A percentile compares a stretch with the other conserved stretches of the same genome.
Conservation (phyloP, 64 coral and sea anemone genomes). For the Dendronephthya gigantea region DNA sequence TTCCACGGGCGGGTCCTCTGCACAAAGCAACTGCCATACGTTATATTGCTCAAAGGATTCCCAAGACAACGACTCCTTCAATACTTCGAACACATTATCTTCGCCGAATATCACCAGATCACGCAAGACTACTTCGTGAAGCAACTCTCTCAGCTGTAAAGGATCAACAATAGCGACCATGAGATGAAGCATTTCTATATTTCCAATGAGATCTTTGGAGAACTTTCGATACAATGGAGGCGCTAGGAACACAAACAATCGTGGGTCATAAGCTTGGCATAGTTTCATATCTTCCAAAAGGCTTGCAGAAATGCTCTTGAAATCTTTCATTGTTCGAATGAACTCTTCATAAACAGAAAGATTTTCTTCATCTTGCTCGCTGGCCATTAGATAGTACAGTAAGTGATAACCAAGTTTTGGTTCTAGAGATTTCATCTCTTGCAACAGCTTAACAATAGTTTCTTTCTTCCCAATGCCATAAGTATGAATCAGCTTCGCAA, state of each 20-base stretch:
- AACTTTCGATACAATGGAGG: conserved; percentile 92
- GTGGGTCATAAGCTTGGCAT: conserved; percentile 73
- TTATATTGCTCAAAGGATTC: conserved; percentile 91
- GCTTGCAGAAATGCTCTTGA: conserved; percentile 55
- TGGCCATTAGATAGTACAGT: conserved; percentile 83
- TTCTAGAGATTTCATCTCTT: conserved; percentile 59
- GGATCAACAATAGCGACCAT: conserved; percentile 81
- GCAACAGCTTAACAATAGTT: conserved; percentile 57
- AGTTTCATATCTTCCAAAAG: conserved; percentile 80
- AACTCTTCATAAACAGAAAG: conserved; percentile 98
- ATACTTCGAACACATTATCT: conserved; percentile 53
- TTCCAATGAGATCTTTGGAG: conserved; percentile 75
- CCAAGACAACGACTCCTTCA: conserved; percentile 62
- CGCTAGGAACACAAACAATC: conserved; percentile 72
- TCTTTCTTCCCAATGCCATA: conserved; percentile 80
- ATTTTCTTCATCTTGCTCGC: conserved; percentile 62
- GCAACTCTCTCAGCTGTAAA: conserved; percentile 63
- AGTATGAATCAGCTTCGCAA: conserved; percentile 2
- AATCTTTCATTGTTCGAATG: conserved; percentile 55
- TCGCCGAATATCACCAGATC: conserved; percentile 94
- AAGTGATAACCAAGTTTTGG: conserved; percentile 86
- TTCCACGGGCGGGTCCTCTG: conserved; percentile 75
- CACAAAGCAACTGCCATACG: conserved; percentile 93
- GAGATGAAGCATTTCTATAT: conserved; percentile 74
- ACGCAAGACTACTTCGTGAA: conserved; percentile 76